Evolutionary conservation across 2,888 invertebrate genomes (phyloP), one percentile per base, ranked within the genome.

Genomic region (Torymus auratus): DNA sequence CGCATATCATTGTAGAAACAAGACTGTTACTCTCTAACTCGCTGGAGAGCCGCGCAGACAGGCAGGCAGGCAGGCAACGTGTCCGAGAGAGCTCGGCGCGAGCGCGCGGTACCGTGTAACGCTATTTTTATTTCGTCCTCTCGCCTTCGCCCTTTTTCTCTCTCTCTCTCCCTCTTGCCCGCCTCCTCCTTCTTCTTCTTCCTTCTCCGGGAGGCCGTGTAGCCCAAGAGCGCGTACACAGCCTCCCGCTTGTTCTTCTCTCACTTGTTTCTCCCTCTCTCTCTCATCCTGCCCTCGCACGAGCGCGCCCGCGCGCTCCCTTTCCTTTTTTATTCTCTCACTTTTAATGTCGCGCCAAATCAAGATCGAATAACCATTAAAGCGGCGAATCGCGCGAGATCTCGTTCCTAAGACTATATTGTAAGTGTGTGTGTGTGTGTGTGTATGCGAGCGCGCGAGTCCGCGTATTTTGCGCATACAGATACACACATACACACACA

Each of bases 361-460:
- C 82, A 80, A 82, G 76, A 80, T 80, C 80, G 73, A 76, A 65
- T 67, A 67, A 78, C 75, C 75, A 75, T 71, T 73, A 70, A 78
- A 68, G 67, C 75, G 83, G 83, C 83, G 82, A 84, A 83, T 70
- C 79, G 83, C 80, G 84, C 76, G 85, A 87, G 86, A 88, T 85
- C 85, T 88, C 88, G 89, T 82, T 82, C 78, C 82, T 82, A 81
- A 70, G 58, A 70, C 64, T 78, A 72, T 61, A 67, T 23, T 28
- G 28, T 28, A 28, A 28, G 28, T 28, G 28, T 28, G 28, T 7
- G 7, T 28, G 28, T 28, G 58, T 62, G 17, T 15, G 60, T 52
- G 58, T 62, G 17, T 15, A 52, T 52, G 23, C 52, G 12, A 52
- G 28, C 52, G 28, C 56, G 11, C 14, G 14, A 5, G 23, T 23